Conservation (phyloP, 2,888 invertebrate species). For the Spisula solida region DNA sequence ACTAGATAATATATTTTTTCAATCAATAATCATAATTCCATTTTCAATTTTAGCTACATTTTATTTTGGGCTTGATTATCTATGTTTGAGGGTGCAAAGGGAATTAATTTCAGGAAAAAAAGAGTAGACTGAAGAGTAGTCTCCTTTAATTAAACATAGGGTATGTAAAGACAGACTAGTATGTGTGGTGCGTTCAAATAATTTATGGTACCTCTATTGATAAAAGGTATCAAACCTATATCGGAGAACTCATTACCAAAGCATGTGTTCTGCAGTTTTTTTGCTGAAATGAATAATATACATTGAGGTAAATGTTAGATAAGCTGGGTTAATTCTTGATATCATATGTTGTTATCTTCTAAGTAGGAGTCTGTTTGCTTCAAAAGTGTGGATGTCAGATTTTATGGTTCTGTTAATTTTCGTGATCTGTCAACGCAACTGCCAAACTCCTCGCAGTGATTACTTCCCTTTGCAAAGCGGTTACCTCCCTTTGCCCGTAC, state of each 20-base stretch:
- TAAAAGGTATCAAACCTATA: not conserved
- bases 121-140: too few relatives aligned
- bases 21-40: too few relatives aligned
- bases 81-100: too few relatives aligned
- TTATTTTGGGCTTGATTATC: too few relatives aligned
- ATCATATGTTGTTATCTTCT: not conserved
- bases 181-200: not conserved
- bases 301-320: not conserved
- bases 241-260: not conserved
- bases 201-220: not conserved
- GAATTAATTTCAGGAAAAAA: too few relatives aligned
- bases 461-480: too few relatives aligned
- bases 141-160: too few relatives aligned
- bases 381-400: not conserved
- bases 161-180: too few relatives aligned
- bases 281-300: not conserved
- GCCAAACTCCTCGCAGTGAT: too few relatives aligned
- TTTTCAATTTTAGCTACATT: too few relatives aligned
- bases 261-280: constrained; percentile 9
- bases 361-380: not conserved
- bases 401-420: not conserved
- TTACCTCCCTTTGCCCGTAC: too few relatives aligned
- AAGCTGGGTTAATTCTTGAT: not conserved
- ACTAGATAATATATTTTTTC: too few relatives aligned
- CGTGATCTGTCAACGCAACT: not conserved